phyloP scores from a whole-genome alignment of 2,113 vertebrate species.

The Cacatua alba region DNA sequence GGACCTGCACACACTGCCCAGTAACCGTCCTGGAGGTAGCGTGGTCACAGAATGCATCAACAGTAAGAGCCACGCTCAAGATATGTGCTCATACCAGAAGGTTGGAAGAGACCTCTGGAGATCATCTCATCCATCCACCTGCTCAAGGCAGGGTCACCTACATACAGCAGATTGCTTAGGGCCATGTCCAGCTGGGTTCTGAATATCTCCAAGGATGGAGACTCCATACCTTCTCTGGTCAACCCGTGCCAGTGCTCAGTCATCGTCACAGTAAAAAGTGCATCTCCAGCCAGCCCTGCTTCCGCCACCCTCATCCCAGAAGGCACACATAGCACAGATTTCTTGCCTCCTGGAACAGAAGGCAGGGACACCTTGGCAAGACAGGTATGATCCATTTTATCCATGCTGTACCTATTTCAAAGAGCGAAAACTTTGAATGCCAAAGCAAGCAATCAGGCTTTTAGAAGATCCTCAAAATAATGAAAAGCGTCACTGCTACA shows the following conservation, averaged over 20 bases:
- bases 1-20: not conserved
- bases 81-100: accelerated
- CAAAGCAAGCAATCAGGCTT: not conserved
- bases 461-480: not conserved
- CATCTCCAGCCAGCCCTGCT: not conserved
- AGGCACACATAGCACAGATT: not conserved
- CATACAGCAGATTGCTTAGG: not conserved
- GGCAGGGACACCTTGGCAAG: not conserved
- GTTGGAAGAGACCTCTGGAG: not conserved
- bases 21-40: not conserved
- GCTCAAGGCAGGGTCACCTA: not conserved
- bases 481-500: not conserved
- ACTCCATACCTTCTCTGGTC: not conserved
- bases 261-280: not conserved
- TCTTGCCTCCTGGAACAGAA: not conserved
- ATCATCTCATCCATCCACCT: not conserved
- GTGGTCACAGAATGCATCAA: not conserved
- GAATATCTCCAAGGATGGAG: not conserved
- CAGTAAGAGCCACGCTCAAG: not conserved
- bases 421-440: not conserved
- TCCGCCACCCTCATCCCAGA: not conserved
- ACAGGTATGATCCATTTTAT: not conserved
- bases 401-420: not conserved
- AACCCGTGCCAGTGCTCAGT: not conserved
- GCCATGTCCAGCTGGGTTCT: not conserved